A percentile compares a stretch with the other conserved stretches of the same genome.
phyloP scores from a whole-genome alignment of 2,888 invertebrate genomes.

The Trachelus iudaicus region DNA sequence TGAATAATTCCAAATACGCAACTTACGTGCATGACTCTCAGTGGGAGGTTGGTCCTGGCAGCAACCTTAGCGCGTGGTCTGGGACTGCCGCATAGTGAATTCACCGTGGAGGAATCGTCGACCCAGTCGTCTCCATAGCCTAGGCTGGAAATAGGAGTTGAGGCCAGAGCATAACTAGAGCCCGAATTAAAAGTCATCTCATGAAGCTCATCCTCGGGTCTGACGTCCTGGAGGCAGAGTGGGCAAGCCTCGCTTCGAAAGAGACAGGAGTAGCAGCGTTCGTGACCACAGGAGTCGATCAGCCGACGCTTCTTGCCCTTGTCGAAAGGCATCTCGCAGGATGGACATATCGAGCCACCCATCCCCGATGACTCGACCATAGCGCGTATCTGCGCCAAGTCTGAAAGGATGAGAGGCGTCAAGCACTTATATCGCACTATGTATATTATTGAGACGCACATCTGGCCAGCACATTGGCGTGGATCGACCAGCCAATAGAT shows the following conservation, averaged over 20 bases:
- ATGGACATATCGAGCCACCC: slow-evolving; percentile 79
- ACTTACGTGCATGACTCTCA: slow-evolving; percentile 67
- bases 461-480: not conserved
- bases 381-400: slow-evolving; percentile 85
- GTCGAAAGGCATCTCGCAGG: slow-evolving; percentile 94
- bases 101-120: slow-evolving; percentile 58
- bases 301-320: slow-evolving; percentile 95
- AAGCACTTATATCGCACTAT: not conserved
- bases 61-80: slow-evolving; percentile 51
- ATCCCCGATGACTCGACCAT: slow-evolving; percentile 78
- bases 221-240: slow-evolving; percentile 70
- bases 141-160: not conserved
- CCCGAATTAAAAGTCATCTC: not conserved
- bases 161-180: not conserved
- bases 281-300: slow-evolving; percentile 96
- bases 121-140: slow-evolving; percentile 49
- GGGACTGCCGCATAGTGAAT: slow-evolving; percentile 61
- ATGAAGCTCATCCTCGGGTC: not conserved
- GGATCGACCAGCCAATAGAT: not conserved
- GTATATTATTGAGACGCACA: not conserved
- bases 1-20: not conserved
- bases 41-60: slow-evolving; percentile 42
- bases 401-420: slow-evolving; percentile 68
- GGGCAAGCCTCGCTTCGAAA: slow-evolving; percentile 93
- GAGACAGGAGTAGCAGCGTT: slow-evolving; percentile 94